Base-by-base conservation (phyloP, 2,888 invertebrate species). In the Drosophila pseudotalamancana region DNA sequence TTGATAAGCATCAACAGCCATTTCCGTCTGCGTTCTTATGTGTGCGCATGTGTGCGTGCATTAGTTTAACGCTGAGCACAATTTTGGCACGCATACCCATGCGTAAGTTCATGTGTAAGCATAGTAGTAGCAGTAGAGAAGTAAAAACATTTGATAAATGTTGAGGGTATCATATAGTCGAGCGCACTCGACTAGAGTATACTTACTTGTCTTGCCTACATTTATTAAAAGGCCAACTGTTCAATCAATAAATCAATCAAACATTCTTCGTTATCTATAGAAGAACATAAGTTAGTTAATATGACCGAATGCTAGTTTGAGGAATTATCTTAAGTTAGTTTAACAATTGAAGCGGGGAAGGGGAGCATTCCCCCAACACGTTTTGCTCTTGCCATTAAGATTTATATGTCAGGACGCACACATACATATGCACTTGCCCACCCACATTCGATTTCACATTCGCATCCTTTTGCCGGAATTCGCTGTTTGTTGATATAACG, bases 401-500 rank as follows among this genome's bases (percentile, higher is more conserved):
- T 76, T 83, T 86, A 83, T 86, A 45, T 64, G 65, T 69, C 68
- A 71, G 46, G 21, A 18, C 14, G 25, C 8, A 43, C n/a, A n/a
- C 18, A 14, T 18, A 9, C n/a, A 11, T 27, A 16, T 11, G 12
- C 23, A 11, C 9, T 8, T 19, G 4, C 23, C 6, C 34, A 19
- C 21, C 32, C 29, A n/a, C 27, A 50, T 21, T 53, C 42, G 25
- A 32, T 51, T 51, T 45, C 55, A n/a, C 39, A 71, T 62, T 63
- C 35, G 56, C 72, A 77, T 72, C 77, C 77, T 77, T 72, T 72
- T 48, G 77, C 72, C 40, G 37, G 72, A 72, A 55, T 72, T 73
- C 72, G 77, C 43, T 72, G 77, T 74, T 57, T 51, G 68, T 37
- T 65, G 50, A 65, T 64, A 56, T 46, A 72, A 77, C 69, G 80